Evolutionary conservation across 2,888 invertebrate genomes (phyloP), one percentile per base, ranked within the genome.

Genomic region (Lithophane ornitopus): DNA sequence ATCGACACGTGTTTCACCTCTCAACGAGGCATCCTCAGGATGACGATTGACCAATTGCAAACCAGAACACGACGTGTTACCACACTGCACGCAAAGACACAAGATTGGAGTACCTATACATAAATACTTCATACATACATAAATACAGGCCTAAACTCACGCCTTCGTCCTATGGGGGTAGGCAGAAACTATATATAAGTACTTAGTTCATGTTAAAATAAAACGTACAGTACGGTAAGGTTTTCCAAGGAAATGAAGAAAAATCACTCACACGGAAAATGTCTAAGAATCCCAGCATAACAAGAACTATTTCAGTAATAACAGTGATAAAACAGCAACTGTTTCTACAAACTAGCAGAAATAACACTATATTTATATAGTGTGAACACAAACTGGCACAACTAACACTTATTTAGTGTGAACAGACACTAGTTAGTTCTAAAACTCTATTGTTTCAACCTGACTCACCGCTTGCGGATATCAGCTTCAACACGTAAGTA

Each of bases 391-490:
- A n/a, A n/a, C n/a, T n/a, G n/a, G n/a, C n/a, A n/a, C n/a, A n/a
- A n/a, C n/a, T n/a, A n/a, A n/a, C n/a, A n/a, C n/a, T n/a, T 22
- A 72, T n/a, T 22, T 19, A n/a, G n/a, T n/a, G n/a, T 74, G 62
- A 63, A 59, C 28, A 82, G 8, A 34, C 49, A 44, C 44, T 46
- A 65, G 56, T 66, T 56, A 54, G 39, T 54, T 62, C 26, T 78
- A 67, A 39, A 58, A 41, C 12, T 46, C 61, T 41, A 79, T 80
- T 71, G 84, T 71, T 26, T 46, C 22, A 11, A 52, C 26, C n/a
- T 80, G 66, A 84, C 14, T 84, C 80, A 79, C 59, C 39, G 44
- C 39, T 78, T 62, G 22, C 65, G 62, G 79, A 62, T 58, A 39
- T 58, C 67, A 80, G 44, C 61, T 52, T 58, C 26, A 79, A 46